Evolutionary conservation across 2,113 vertebrate genomes (phyloP).

Genomic region (Polyodon spathula): DNA sequence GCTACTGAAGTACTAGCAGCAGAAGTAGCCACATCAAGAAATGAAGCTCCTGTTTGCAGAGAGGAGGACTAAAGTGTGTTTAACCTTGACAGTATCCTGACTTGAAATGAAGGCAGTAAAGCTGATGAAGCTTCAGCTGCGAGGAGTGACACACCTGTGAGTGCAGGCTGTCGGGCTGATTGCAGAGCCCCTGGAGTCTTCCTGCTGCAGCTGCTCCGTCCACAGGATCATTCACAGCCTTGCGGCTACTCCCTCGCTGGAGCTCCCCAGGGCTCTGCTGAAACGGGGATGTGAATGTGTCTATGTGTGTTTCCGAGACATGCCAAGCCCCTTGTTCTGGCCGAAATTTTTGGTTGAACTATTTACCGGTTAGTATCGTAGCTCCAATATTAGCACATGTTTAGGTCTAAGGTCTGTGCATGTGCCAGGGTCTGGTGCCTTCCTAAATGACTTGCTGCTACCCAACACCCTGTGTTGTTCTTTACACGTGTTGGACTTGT

Average conservation of each 20-base stretch:
- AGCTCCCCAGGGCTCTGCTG: not conserved
- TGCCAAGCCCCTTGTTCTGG: no score
- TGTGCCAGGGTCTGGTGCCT: no score
- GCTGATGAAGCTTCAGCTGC: slow-evolving; percentile 23
- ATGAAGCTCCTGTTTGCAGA: not conserved
- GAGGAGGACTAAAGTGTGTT: slow-evolving; percentile 13
- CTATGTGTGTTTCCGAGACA: no score
- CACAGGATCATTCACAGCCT: no score
- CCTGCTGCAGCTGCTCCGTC: slow-evolving; percentile 28
- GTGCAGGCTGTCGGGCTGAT: slow-evolving; percentile 11
- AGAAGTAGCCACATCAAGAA: not conserved
- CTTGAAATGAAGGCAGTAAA: slow-evolving; percentile 17
- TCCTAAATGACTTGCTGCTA: no score
- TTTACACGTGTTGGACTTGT: no score
- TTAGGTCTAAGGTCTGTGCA: no score
- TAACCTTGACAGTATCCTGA: slow-evolving; percentile 20
- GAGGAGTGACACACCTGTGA: slow-evolving; percentile 23
- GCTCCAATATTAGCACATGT: no score
- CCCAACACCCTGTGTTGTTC: no score
- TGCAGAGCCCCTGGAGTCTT: slow-evolving; percentile 16
- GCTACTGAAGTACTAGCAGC: no score
- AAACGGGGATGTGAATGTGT: not conserved
- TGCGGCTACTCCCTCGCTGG: not conserved
- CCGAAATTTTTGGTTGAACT: no score
- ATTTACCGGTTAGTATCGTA: no score